Evolutionary conservation across 2,797 vertebrate genomes (phyloP), one percentile per base, ranked within the genome.

Genomic region (Miichthys miiuy): DNA sequence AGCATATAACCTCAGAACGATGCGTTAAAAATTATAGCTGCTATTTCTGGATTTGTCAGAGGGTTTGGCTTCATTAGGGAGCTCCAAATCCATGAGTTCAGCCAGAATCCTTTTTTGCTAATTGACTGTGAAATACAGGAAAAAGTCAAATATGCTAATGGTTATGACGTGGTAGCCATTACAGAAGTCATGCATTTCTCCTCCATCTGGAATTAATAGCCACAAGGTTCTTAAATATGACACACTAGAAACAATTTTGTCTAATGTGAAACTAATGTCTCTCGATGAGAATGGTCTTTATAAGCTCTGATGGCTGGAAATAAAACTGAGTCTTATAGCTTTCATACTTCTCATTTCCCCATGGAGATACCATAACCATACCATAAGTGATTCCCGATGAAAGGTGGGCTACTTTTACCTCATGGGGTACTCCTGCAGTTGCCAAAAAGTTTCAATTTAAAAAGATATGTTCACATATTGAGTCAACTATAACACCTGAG

Each of bases 21-120:
- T 56, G 80, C 23, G 75, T 63, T 58, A 12, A 61, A 68, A 87
- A 82, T 47, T 21, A 81, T 2, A 10, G 18, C 38, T 60, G 72
- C 78, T 90, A 79, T 90, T 88, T 78, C 73, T 30, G 75, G 73
- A 63, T 81, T 42, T 68, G 77, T 79, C 71, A 74, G 66, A 30
- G 63, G 56, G 30, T 52, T 64, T n/a, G 60, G 58, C 79, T 86
- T 88, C 84, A 84, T 90, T 87, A 84, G 41, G 67, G 65, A 87
- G 75, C 68, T 57, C 57, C 25, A 68, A 63, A 83, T 74, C 76
- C 68, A 66, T 1, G 20, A 63, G 61, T 67, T 67, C 73, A 77
- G 68, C 62, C 65, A 62, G 65, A 79, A 56, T 79, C 70, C 80
- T 64, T 77, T 81, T 66, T 83, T 75, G 34, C 78, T 80, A 80